Conservation (phyloP, 1,140 invertebrate genomes). For the Brachystomella parvula region DNA sequence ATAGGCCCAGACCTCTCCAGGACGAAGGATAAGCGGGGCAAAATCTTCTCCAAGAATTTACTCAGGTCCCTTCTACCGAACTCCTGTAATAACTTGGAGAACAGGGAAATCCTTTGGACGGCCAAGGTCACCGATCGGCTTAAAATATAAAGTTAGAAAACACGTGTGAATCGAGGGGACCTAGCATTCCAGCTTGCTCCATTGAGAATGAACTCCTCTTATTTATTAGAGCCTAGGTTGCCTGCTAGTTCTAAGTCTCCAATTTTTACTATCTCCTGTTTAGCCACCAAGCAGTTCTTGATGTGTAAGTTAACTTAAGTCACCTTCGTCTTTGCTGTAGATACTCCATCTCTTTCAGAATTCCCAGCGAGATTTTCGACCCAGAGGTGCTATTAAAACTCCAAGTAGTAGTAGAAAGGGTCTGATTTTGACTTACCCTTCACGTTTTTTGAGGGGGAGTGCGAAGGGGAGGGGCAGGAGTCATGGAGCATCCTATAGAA, state of each 20-base stretch:
- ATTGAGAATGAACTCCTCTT: not conserved
- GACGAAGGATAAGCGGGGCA: not conserved
- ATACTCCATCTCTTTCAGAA: not conserved
- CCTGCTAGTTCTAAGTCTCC: not conserved
- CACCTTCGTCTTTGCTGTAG: not conserved
- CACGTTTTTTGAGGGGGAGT: too few species aligned
- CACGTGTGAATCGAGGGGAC: not conserved
- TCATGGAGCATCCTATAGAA: not conserved
- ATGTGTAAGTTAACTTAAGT: not conserved
- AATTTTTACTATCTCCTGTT: not conserved
- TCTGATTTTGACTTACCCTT: too few species aligned
- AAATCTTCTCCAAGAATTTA: not conserved
- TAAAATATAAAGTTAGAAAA: not conserved
- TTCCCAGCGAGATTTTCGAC: not conserved
- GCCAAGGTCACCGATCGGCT: not conserved
- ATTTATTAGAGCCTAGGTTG: not conserved
- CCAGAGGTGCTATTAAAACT: too few species aligned
- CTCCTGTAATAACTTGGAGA: not conserved
- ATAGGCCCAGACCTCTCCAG: slow-evolving; percentile 3
- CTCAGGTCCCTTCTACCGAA: not conserved
- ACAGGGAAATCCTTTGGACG: not conserved
- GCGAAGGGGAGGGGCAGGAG: not conserved
- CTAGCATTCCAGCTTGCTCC: not conserved
- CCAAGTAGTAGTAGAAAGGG: too few species aligned
- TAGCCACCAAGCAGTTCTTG: not conserved